phyloP scores from a whole-genome alignment of 2,888 invertebrate genomes.

The Scaptodrosophila latifasciaeformis region DNA sequence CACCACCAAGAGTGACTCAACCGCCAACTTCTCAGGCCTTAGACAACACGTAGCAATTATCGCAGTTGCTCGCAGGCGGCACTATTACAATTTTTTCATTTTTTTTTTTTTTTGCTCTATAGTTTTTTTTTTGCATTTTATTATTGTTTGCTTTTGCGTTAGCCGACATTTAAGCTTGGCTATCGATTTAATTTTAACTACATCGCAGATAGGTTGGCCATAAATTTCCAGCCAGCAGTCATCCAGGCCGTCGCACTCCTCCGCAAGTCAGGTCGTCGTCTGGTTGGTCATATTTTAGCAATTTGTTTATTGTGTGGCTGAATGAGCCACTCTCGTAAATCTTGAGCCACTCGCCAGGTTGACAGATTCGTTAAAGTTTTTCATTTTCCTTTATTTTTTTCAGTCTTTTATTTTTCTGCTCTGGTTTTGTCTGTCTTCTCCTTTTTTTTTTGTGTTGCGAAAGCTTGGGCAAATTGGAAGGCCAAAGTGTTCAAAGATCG shows the following conservation, averaged over 20 bases:
- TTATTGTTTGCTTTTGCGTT: slow-evolving; percentile 62
- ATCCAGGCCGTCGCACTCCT: not conserved
- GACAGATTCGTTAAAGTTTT: slow-evolving; percentile 70
- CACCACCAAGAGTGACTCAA: not conserved
- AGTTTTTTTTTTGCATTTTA: slow-evolving; percentile 18
- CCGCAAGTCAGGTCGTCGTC: not conserved
- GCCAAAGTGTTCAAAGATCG: no score
- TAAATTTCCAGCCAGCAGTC: slow-evolving; percentile 31
- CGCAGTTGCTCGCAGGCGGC: slow-evolving; percentile 60
- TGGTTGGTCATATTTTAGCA: slow-evolving; percentile 44
- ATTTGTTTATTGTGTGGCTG: slow-evolving; percentile 66
- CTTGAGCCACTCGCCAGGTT: slow-evolving; percentile 64
- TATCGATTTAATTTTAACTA: slow-evolving; percentile 61
- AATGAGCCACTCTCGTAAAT: slow-evolving; percentile 57
- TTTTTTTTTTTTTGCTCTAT: no score
- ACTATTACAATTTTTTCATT: slow-evolving; percentile 17
- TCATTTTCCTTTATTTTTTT: slow-evolving; percentile 18
- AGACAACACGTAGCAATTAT: slow-evolving; percentile 48
- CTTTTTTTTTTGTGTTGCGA: no score
- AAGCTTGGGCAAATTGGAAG: no score
- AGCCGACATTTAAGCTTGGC: slow-evolving; percentile 65
- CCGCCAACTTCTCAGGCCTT: not conserved
- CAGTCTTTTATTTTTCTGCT: not conserved
- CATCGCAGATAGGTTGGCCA: slow-evolving; percentile 18
- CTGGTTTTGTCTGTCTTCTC: no score